Evolutionary conservation across 2,113 vertebrate genomes (phyloP).

Genomic region (Promerops cafer): DNA sequence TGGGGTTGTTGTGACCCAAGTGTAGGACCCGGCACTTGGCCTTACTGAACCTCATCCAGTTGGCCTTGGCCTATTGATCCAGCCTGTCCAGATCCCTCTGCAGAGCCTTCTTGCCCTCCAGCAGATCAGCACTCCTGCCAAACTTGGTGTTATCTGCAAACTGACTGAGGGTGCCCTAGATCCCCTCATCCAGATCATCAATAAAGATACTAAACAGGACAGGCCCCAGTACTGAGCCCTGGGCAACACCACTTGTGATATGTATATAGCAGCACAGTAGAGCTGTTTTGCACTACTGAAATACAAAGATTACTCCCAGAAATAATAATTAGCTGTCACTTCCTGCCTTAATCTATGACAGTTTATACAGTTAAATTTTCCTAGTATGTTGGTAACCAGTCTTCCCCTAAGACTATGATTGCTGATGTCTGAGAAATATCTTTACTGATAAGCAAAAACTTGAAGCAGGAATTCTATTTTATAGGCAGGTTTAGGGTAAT

Average conservation of each 20-base stretch:
- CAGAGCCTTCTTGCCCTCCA: not conserved
- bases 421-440: not conserved
- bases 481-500: not conserved
- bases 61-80: not conserved
- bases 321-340: not conserved
- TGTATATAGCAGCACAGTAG: not conserved
- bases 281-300: not conserved
- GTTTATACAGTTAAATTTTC: not conserved
- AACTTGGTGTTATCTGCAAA: not conserved
- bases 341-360: not conserved
- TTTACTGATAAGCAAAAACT: not conserved
- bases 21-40: not conserved
- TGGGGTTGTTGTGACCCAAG: not conserved
- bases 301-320: not conserved
- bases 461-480: not conserved
- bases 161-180: rapidly evolving
- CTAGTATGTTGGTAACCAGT: not conserved
- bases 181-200: rapidly evolving
- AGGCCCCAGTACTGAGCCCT: not conserved
- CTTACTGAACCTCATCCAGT: not conserved
- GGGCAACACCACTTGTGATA: not conserved
- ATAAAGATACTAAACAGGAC: not conserved
- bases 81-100: not conserved
- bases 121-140: not conserved
- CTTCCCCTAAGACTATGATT: not conserved